A percentile compares a stretch with the other conserved stretches of the same genome.
phyloP scores from a whole-genome alignment of 2,797 vertebrate genomes.

The Gambelia wislizenii region DNA sequence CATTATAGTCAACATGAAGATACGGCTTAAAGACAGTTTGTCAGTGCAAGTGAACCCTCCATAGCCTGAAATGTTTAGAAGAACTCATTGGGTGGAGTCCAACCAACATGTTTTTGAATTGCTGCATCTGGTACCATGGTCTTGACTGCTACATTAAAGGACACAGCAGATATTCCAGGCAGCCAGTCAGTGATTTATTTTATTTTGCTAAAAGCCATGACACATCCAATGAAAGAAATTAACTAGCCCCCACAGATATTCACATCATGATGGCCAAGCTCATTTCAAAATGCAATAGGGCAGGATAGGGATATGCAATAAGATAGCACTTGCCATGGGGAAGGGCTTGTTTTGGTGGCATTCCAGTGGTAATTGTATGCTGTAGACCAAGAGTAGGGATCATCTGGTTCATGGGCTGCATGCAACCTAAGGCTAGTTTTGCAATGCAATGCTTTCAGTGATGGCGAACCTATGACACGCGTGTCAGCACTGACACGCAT shows the following conservation, averaged over 20 bases:
- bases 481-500: too few species aligned
- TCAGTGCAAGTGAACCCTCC: background rate
- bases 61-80: background rate
- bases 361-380: background rate
- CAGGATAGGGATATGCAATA: background rate
- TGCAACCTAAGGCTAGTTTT: too few species aligned
- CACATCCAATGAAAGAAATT: too few species aligned
- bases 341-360: background rate
- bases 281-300: background rate
- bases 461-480: too few species aligned
- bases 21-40: background rate
- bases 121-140: too few species aligned
- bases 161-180: background rate
- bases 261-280: background rate
- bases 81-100: background rate
- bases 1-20: background rate
- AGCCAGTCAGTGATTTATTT: too few species aligned
- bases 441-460: too few species aligned
- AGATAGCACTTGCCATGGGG: background rate
- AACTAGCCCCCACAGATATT: background rate
- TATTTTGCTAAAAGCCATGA: too few species aligned
- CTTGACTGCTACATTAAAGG: background rate
- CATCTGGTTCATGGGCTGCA: too few species aligned
- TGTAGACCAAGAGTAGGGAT: too few species aligned
- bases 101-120: background rate